Conservation (phyloP, 2,113 vertebrate genomes). For the Salvelinus fontinalis region DNA sequence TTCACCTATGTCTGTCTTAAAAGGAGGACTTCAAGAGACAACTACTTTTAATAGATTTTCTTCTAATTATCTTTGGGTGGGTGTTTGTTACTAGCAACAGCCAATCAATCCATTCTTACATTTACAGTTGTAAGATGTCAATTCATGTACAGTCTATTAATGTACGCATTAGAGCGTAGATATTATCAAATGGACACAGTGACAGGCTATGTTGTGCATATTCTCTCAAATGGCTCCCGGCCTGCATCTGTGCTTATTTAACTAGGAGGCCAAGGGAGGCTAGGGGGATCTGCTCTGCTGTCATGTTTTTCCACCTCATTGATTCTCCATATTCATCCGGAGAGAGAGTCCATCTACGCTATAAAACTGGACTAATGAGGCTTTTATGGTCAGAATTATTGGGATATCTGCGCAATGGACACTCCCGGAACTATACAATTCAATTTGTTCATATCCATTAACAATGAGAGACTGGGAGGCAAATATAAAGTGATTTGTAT, state of each 20-base stretch:
- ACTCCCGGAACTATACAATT: background rate
- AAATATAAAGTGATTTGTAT: no score
- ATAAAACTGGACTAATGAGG: slow-evolving; percentile 64
- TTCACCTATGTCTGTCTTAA: no score
- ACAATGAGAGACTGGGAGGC: background rate
- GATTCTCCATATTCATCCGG: slow-evolving; percentile 34
- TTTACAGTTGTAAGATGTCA: no score
- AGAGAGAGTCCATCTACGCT: slow-evolving; percentile 35
- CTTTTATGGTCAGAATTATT: slow-evolving; percentile 63
- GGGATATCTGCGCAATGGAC: slow-evolving; percentile 23
- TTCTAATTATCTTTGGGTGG: no score
- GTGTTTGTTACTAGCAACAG: no score
- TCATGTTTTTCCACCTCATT: slow-evolving; percentile 55
- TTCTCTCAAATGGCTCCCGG: background rate
- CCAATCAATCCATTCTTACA: no score
- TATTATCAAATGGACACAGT: no score
- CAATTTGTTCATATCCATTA: background rate
- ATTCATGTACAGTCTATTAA: no score
- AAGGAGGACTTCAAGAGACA: no score
- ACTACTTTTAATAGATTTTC: no score
- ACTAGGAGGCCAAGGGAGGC: slow-evolving; percentile 16
- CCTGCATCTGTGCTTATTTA: slow-evolving; percentile 38
- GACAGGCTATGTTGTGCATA: background rate
- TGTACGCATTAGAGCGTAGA: no score
- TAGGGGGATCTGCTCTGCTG: slow-evolving; percentile 42